Evolutionary conservation across 1,140 invertebrate genomes (phyloP).

Genomic region (Rhyzopertha dominica): DNA sequence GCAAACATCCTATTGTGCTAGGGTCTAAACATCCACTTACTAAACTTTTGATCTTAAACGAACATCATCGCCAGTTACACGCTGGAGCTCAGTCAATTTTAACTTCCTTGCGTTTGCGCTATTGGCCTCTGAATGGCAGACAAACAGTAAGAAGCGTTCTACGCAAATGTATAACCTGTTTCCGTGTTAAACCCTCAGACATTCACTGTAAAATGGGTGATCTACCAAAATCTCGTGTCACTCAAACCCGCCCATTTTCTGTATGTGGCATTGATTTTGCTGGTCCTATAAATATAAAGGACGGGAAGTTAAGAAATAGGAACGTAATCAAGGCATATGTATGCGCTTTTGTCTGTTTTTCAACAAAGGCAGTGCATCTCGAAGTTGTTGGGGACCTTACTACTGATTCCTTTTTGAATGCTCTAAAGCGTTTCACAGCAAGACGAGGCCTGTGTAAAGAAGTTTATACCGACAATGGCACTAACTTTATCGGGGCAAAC

Average conservation of each 20-base stretch:
- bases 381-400: conserved; percentile 18
- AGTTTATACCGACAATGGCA: conserved; percentile 24
- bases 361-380: conserved; percentile 15
- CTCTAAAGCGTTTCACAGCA: conserved; percentile 27
- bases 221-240: conserved; percentile 35
- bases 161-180: conserved; percentile 36
- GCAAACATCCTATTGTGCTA: conserved; percentile 42
- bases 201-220: conserved; percentile 35
- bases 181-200: conserved; percentile 20
- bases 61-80: too few relatives aligned
- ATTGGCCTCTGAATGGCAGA: conserved; percentile 16
- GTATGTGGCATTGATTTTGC: conserved; percentile 22
- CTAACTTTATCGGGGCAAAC: conserved; percentile 15
- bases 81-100: conserved; percentile 23
- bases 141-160: conserved; percentile 20
- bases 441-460: conserved; percentile 24
- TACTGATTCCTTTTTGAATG: conserved; percentile 15
- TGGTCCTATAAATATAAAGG: conserved; percentile 20
- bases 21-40: conserved; percentile 23
- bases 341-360: conserved; percentile 16
- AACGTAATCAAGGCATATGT: conserved; percentile 18
- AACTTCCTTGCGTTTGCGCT: conserved; percentile 15
- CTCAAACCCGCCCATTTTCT: conserved; percentile 18
- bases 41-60: conserved; percentile 16
- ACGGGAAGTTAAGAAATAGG: background rate